Base-by-base conservation (phyloP, 1,140 invertebrate genomes). In the Psilanteris sp. region DNA sequence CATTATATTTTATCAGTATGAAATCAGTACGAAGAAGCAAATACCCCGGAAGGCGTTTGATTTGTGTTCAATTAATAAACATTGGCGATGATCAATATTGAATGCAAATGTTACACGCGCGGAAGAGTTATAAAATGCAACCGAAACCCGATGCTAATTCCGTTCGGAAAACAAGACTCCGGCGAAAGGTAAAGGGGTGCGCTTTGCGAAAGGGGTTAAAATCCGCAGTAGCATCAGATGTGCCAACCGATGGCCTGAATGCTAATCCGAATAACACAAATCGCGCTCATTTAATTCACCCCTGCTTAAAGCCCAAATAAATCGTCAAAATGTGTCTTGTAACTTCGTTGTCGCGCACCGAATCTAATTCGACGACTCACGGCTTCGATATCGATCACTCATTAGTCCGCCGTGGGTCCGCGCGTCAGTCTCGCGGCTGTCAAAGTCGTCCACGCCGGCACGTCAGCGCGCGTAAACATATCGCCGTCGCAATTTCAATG, bases 211-310 rank as follows among this genome's bases (percentile, higher is more conserved):
- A 79, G 78, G 78, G 78, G 74, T 79, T 67, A 57, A 79, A 80
- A 79, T 77, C 73, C 77, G 57, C 26, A 48, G 61, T 62, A 78
- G 70, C 76, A 80, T 80, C 78, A 80, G 76, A 78, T 80, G 79
- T 77, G 76, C 67, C 76, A 59, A 43, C 76, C 76, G 68, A 76
- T 78, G 68, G 73, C 68, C 71, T 59, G 68, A 78, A 80, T 80
- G 70, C 70, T 80, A 78, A 80, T 80, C 79, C 76, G 67, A 61
- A 78, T 77, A 76, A 74, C 68, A 77, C 79, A 72, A 80, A 78
- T 80, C 76, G 76, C 41, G 71, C 68, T 77, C 79, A 54, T 76
- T 80, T 76, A 77, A 80, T 67, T 74, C 77, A 70, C 59, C 74
- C 78, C 70, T 57, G 27, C 39, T 57, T 50, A 64, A 61, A 61